phyloP scores from a whole-genome alignment of 2,797 vertebrate species.

The Tiaroga cobitis region DNA sequence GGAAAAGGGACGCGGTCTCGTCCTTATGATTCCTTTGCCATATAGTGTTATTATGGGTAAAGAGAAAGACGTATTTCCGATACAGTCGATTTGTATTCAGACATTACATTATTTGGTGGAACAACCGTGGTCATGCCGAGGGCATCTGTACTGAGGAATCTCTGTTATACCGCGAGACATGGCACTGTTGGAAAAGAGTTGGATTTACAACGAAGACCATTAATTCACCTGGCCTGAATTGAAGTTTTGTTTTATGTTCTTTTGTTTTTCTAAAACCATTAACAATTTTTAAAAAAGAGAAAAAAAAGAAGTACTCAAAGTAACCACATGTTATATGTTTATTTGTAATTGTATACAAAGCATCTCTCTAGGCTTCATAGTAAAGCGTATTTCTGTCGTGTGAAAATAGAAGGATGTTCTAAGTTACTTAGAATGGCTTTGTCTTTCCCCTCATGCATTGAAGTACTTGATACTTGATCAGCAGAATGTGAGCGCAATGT shows the following conservation, averaged over 20 bases:
- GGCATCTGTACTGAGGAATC: slow-evolving; percentile 60
- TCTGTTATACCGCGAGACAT: slow-evolving; percentile 62
- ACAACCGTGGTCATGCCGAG: slow-evolving; percentile 75
- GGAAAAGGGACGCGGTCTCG: slow-evolving; percentile 74
- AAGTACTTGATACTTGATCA: slow-evolving; percentile 73
- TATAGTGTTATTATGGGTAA: slow-evolving; percentile 86
- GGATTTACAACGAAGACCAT: slow-evolving; percentile 76
- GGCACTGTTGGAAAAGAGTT: slow-evolving; percentile 67
- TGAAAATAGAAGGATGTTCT: slow-evolving; percentile 79
- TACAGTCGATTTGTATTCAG: slow-evolving; percentile 72
- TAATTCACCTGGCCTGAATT: slow-evolving; percentile 78
- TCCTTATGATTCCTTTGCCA: slow-evolving; percentile 85
- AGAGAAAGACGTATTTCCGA: slow-evolving; percentile 75
- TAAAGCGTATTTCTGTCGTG: slow-evolving; percentile 83
- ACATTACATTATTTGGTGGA: slow-evolving; percentile 72
- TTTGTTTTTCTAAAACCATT: slow-evolving; percentile 64
- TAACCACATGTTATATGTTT: slow-evolving; percentile 76
- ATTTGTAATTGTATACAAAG: slow-evolving; percentile 85
- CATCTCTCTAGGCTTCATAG: slow-evolving; percentile 85
- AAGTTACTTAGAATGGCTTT: slow-evolving; percentile 84
- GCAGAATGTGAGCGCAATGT: slow-evolving; percentile 75
- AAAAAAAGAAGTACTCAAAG: slow-evolving; percentile 70
- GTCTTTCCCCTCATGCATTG: slow-evolving; percentile 77
- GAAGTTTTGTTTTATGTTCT: slow-evolving; percentile 68
- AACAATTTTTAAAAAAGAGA: slow-evolving; percentile 57